Percentiles rank a stretch among this genome's conserved stretches.
Evolutionary conservation across 2,113 vertebrate genomes (phyloP).

Genomic region (Danionella cerebrum): DNA sequence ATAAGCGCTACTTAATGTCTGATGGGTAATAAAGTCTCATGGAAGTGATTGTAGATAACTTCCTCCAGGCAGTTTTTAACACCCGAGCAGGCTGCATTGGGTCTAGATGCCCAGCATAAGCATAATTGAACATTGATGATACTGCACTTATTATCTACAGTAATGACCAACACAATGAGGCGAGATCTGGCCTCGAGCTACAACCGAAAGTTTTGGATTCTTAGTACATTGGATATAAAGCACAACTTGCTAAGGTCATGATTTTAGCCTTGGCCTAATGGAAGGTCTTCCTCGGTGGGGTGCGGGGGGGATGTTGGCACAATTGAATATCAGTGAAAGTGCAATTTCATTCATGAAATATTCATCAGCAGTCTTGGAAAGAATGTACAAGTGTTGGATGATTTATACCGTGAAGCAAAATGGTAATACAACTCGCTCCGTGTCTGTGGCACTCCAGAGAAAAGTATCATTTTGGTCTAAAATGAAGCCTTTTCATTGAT

Average conservation of each 20-base stretch:
- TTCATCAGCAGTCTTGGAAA: constrained; percentile 50
- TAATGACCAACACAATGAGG: not conserved
- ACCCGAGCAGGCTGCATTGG: not conserved
- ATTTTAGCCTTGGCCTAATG: not conserved
- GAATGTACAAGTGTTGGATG: constrained; percentile 49
- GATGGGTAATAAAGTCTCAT: constrained; percentile 7
- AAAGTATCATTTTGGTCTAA: constrained; percentile 43
- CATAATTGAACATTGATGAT: not conserved
- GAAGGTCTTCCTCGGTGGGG: constrained; percentile 6
- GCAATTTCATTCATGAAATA: constrained; percentile 61
- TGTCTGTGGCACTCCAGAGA: constrained; percentile 34
- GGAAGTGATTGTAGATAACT: not conserved
- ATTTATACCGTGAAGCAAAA: constrained; percentile 53
- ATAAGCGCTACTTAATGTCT: not conserved
- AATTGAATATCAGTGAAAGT: constrained; percentile 44
- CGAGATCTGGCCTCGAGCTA: not conserved
- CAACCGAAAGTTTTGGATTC: not conserved
- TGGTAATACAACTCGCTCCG: constrained; percentile 44
- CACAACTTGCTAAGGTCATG: not conserved
- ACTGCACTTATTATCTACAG: not conserved
- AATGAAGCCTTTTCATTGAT: constrained; percentile 25
- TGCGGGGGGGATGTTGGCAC: constrained; percentile 38
- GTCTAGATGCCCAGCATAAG: not conserved
- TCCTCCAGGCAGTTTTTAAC: not conserved
- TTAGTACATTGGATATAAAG: not conserved